Evolutionary conservation across 2,797 vertebrate species (phyloP), one percentile per base, ranked within the genome.

Genomic region (Rhinatrema bivittatum): DNA sequence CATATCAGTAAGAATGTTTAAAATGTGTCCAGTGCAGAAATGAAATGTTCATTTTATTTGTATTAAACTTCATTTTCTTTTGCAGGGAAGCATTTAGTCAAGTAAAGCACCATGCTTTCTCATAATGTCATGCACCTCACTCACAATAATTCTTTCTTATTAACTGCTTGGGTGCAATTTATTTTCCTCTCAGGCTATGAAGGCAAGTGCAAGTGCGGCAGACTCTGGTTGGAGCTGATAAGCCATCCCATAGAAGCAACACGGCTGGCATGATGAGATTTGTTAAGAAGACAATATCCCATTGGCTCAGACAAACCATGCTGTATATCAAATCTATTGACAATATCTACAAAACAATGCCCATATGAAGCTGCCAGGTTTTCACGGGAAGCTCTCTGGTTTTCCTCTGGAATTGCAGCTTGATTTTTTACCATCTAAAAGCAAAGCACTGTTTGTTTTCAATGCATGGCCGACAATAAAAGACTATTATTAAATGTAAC

Each of bases 131-230:
- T 79, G 86, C 79, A 81, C 84, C 82, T 88, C 81, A 60, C 72
- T 81, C 74, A 76, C 80, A 86, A 85, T 87, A 86, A 91, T 86
- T 94, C 82, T 87, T 91, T 91, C 87, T 89, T 93, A 90, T 93
- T 93, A 94, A 93, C 87, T 87, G 86, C 86, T 84, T 79, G 80
- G 78, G 81, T 82, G 84, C 88, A 91, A 92, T 93, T 94, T 93
- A 91, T 93, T 94, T 92, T 92, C 80, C 90, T 97, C 90, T 89
- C 68, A 77, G 90, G 91, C 90, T 72, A 86, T 64, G 75, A 81
- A 89, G 83, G 85, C 84, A 74, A 72, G 48, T 70, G 72, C 61
- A 67, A 83, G 81, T 62, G 56, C 62, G 62, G 80, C 76, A 65
- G 79, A 82, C 85, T 92, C 91, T 94, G 92, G 82, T 63, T 55